Percentiles rank a stretch among this genome's conserved stretches.
Conservation (phyloP, 2,113 vertebrate genomes). For the Sebastes fasciatus region DNA sequence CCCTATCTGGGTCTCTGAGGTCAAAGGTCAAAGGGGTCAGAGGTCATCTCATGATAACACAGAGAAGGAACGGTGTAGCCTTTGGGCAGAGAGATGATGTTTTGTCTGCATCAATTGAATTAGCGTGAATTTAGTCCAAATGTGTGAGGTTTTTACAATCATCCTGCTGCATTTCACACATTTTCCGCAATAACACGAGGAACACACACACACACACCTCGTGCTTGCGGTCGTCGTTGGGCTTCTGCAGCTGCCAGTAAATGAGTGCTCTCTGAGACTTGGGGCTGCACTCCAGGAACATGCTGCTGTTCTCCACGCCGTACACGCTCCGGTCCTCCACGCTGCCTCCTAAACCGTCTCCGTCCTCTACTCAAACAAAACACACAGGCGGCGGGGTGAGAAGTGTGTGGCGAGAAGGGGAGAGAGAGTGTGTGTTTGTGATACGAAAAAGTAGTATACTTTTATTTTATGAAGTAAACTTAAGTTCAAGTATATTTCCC, state of each 20-base stretch:
- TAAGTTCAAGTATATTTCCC: too few species aligned
- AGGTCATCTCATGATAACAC: constrained; percentile 36
- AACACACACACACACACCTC: constrained; percentile 85
- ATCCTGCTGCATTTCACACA: neutral
- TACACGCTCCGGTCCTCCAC: constrained; percentile 94
- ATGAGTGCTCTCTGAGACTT: constrained; percentile 94
- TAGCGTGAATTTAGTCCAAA: neutral
- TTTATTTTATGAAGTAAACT: too few species aligned
- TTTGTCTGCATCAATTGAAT: constrained; percentile 27
- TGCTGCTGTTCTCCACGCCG: constrained; percentile 98
- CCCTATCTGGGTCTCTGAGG: constrained; percentile 12
- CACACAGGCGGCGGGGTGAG: neutral
- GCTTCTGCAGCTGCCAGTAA: constrained; percentile 96
- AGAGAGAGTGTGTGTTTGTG: neutral
- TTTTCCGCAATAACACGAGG: neutral
- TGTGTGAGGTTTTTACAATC: neutral
- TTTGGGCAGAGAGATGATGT: constrained; percentile 12
- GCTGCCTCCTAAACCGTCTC: constrained; percentile 82
- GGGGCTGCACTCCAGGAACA: constrained; percentile 96
- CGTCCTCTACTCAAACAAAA: constrained; percentile 83
- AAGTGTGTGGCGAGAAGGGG: neutral
- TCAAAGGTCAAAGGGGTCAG: constrained; percentile 39
- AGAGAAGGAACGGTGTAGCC: constrained; percentile 17
- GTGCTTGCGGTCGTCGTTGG: constrained; percentile 90
- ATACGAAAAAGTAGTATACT: too few species aligned